Percentiles rank a stretch among this genome's conserved stretches.
These are phyloP conservation scores for Drosophila gunungcola DNA, from an alignment of 1,140 invertebrate species.

Conservation along the genomic window DNA sequence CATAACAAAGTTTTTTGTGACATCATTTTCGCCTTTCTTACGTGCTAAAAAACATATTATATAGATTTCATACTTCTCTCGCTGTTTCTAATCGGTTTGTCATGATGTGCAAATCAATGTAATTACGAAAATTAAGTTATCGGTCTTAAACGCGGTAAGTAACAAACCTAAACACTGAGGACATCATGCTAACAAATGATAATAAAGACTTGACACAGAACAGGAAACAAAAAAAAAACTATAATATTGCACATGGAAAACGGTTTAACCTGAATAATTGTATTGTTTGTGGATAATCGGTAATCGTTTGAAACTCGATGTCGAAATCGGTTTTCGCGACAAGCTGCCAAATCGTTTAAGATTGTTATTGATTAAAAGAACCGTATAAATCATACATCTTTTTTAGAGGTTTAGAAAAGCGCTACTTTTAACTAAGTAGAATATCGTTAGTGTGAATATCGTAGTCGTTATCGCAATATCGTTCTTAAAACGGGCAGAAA, in stretches of 20 bases:
- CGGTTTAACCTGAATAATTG: constrained; percentile 30
- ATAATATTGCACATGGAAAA: constrained; percentile 44
- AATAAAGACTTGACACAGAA: constrained; percentile 24
- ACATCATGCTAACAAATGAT: constrained; percentile 31
- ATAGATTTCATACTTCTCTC: constrained; percentile 2
- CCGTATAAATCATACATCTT: constrained; percentile 27
- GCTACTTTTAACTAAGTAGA: constrained; percentile 28
- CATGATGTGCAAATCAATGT: constrained; percentile 22
- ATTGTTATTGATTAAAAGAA: constrained; percentile 15
- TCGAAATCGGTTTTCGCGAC: constrained; percentile 5
- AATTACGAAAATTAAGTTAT: constrained; percentile 42
- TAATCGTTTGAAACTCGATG: constrained; percentile 6
- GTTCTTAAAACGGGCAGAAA: constrained; percentile 16
- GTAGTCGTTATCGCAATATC: constrained; percentile 38
- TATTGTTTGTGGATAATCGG: constrained; percentile 3
- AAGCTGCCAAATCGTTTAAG: constrained; percentile 33
- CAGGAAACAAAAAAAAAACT: constrained; percentile 3
- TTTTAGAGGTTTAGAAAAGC: constrained; percentile 12
- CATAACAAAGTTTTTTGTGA: constrained; percentile 53
- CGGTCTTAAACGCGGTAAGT: constrained; percentile 29
- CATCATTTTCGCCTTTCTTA: constrained; percentile 24
- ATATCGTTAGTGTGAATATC: constrained; percentile 61
- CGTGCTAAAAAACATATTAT: constrained; percentile 15
- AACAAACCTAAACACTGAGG: constrained; percentile 49
- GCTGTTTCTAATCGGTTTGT: constrained; percentile 17